Percentiles rank a stretch among this genome's conserved stretches.
These are phyloP conservation scores for Lanius ludovicianus DNA, from an alignment of 2,113 vertebrate genomes.

Conservation along the genomic window DNA sequence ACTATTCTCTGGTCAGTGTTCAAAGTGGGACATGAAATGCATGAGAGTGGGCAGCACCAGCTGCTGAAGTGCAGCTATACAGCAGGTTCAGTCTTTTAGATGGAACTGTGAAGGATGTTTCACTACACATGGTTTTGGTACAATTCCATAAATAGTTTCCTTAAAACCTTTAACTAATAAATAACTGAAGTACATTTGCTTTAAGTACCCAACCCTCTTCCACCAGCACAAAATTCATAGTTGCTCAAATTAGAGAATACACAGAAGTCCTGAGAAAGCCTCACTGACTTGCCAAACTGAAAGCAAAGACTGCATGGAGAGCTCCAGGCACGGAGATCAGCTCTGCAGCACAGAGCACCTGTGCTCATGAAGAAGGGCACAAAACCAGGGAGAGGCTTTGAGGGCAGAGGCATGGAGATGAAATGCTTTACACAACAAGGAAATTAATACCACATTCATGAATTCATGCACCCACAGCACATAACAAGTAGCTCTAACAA, in stretches of 20 bases:
- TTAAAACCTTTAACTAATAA: not conserved
- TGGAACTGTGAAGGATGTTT: not conserved
- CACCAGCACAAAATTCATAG: not conserved
- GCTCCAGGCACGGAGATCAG: not conserved
- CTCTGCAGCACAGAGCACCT: not conserved
- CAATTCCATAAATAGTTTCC: not conserved
- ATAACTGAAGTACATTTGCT: not conserved
- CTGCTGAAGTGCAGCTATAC: not conserved
- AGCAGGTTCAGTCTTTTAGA: not conserved
- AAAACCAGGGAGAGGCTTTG: not conserved
- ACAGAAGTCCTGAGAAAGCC: not conserved
- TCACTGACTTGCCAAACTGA: not conserved
- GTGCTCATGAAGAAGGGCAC: not conserved
- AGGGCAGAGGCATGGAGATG: not conserved
- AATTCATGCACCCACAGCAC: not conserved
- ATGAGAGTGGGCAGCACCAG: not conserved
- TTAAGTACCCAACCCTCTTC: not conserved
- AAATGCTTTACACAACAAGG: not conserved
- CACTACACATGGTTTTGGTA: not conserved
- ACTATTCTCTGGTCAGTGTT: constrained; percentile 79
- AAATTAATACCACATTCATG: not conserved
- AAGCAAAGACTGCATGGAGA: not conserved
- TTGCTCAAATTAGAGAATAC: not conserved
- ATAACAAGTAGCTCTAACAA: not conserved
- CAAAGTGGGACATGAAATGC: constrained; percentile 67